Evolutionary conservation across 2,797 vertebrate genomes (phyloP).

Genomic region (Bradypodion pumilum): DNA sequence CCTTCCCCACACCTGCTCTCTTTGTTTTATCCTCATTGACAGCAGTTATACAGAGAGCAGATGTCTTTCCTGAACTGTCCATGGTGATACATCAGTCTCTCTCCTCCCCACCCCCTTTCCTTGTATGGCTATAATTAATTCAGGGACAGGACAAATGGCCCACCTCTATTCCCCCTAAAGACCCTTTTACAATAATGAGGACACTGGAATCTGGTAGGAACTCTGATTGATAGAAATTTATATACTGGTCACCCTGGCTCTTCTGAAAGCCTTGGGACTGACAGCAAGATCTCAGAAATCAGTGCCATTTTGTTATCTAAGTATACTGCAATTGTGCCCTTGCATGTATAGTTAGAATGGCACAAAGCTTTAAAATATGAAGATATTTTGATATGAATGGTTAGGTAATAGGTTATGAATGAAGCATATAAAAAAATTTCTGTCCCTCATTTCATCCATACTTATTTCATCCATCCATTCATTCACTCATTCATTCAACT

Average conservation of each 20-base stretch:
- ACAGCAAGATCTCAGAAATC: not conserved
- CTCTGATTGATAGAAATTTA: slow-evolving; percentile 38
- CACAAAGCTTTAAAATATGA: not conserved
- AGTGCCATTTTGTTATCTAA: not conserved
- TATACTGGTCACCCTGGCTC: not conserved
- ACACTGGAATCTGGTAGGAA: not conserved
- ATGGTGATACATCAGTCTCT: slow-evolving; percentile 29
- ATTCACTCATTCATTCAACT: not conserved
- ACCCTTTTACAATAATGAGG: slow-evolving; percentile 26
- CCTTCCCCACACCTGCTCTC: slow-evolving; percentile 8
- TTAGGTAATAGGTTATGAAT: too few species aligned
- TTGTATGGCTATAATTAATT: slow-evolving; percentile 50
- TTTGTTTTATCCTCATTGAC: slow-evolving; percentile 25
- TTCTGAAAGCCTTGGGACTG: not conserved
- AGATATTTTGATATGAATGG: not conserved
- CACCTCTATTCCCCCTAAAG: slow-evolving; percentile 38
- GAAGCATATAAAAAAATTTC: not conserved
- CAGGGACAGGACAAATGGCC: slow-evolving; percentile 47
- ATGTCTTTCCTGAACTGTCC: slow-evolving; percentile 53
- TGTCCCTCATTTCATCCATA: not conserved
- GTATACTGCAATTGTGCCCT: fast-evolving
- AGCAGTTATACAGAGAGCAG: slow-evolving; percentile 44
- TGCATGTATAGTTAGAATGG: not conserved
- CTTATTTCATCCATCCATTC: too few species aligned
- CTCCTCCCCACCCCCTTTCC: not conserved